phyloP scores from a whole-genome alignment of 2,113 vertebrate species.

The Spilogale gracilis region DNA sequence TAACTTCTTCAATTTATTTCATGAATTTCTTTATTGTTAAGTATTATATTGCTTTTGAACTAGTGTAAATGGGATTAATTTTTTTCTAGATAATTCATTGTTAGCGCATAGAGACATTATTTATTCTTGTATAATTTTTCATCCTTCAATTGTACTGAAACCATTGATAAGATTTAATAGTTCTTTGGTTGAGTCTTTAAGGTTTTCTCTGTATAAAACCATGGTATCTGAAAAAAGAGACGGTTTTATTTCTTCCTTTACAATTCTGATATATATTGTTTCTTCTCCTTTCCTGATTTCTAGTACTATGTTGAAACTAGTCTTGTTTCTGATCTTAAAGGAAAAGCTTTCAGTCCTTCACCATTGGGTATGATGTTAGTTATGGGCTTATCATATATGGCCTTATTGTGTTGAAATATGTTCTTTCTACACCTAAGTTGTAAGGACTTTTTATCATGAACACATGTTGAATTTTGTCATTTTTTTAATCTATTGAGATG shows the following conservation, averaged over 20 bases:
- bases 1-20: background rate
- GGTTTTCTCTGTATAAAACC: background rate
- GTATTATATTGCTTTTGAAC: background rate
- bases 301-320: background rate
- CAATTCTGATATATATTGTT: too few relatives aligned
- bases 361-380: background rate
- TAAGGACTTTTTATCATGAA: background rate
- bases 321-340: background rate
- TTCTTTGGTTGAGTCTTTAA: background rate
- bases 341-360: background rate
- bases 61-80: background rate
- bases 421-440: background rate
- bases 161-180: background rate
- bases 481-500: background rate
- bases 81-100: background rate
- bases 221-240: background rate
- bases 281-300: too few relatives aligned
- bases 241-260: background rate
- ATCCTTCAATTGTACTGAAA: background rate
- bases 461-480: background rate
- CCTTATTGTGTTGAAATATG: background rate
- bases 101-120: background rate
- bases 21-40: background rate
- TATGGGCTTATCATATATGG: background rate
- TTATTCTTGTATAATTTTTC: background rate